phyloP scores from a whole-genome alignment of 2,113 vertebrate genomes.

The Leucopsar rothschildi region DNA sequence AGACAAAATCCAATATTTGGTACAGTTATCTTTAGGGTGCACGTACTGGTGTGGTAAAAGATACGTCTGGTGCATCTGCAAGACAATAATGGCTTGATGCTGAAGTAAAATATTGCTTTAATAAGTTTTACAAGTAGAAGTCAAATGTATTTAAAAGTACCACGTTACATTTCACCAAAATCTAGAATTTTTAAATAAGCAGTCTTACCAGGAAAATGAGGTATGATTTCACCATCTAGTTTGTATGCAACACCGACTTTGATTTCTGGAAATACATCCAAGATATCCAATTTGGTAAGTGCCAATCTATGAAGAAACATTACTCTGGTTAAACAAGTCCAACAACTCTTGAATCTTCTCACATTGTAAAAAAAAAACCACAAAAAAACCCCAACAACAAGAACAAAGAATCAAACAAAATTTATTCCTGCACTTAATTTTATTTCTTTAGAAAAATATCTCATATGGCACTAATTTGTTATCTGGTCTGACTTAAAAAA shows the following conservation, averaged over 20 bases:
- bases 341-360: background rate
- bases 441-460: background rate
- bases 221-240: conserved; percentile 87
- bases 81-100: background rate
- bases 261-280: conserved; percentile 91
- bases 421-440: background rate
- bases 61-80: background rate
- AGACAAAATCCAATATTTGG: background rate
- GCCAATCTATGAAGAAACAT: conserved; percentile 80
- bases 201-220: conserved; percentile 94
- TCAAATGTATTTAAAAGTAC: background rate
- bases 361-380: background rate
- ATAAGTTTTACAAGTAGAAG: background rate
- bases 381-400: background rate
- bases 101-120: background rate
- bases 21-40: background rate
- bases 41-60: background rate
- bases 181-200: background rate
- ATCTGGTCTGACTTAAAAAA: background rate
- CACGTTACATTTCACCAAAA: background rate
- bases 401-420: background rate
- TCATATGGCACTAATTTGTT: background rate
- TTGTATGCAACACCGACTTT: conserved; percentile 93
- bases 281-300: conserved; percentile 96
- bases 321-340: background rate